Conservation (phyloP, 30 jellyfish, hydroid and myxozoan genomes). For the Sanderia malayensis region DNA sequence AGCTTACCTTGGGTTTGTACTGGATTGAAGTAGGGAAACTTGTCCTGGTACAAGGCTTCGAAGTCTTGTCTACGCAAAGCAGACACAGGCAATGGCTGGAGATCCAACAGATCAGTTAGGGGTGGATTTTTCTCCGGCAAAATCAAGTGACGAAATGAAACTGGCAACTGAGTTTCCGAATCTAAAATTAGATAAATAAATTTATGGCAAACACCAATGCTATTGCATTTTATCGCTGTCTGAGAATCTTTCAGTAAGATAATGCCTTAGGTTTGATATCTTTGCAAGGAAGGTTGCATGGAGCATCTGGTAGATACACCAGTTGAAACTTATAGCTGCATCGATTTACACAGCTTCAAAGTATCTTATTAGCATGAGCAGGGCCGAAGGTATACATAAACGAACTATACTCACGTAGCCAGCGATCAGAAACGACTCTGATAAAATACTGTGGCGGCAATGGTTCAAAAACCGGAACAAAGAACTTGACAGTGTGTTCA, state of each 20-base stretch:
- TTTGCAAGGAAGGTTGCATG: too few relatives aligned
- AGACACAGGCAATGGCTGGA: conserved; percentile 97
- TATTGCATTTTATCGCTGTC: too few relatives aligned
- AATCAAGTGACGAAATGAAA: conserved; percentile 86
- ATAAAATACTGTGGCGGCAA: conserved; percentile 97
- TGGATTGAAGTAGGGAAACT: conserved; percentile 94
- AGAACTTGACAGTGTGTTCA: conserved; percentile 93
- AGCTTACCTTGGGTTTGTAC: conserved; percentile 97
- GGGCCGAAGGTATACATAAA: too few relatives aligned
- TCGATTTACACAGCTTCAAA: too few relatives aligned
- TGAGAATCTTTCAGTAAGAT: too few relatives aligned
- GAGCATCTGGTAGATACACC: too few relatives aligned
- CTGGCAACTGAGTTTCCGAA: conserved; percentile 96
- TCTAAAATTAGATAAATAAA: conserved; percentile 25
- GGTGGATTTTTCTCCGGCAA: conserved; percentile 99
- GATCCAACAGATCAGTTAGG: conserved; percentile 92
- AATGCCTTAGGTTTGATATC: too few relatives aligned
- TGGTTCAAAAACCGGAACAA: conserved; percentile 98
- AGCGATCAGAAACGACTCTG: conserved; percentile 94
- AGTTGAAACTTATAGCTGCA: too few relatives aligned
- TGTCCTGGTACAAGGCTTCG: conserved; percentile 83
- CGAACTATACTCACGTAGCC: conserved; percentile 96
- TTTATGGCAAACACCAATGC: background rate
- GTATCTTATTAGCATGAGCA: too few relatives aligned
- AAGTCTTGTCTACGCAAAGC: conserved; percentile 89